Evolutionary conservation across 2,888 invertebrate genomes (phyloP), one percentile per base, ranked within the genome.

Genomic region (Stegophylla sp.): DNA sequence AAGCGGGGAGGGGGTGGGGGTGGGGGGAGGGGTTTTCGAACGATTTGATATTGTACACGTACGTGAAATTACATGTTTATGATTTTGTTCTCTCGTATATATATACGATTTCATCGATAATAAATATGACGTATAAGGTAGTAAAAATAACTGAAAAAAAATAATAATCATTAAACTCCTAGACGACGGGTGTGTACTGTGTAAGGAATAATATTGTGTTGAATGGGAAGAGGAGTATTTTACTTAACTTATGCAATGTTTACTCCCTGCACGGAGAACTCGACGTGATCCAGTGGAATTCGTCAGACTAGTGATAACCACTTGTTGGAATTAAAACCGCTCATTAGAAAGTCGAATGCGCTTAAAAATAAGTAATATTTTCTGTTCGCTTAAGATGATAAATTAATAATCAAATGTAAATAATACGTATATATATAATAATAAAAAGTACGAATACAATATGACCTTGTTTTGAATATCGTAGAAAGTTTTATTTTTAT

Each of bases 341-440:
- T 71, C 69, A 79, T 71, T 79, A 79, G 79, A 79, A 71, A 71
- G 79, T 69, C 79, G 51, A 63, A 3, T 41, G 61, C 51, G 28
- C 28, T 69, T 28, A 17, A n/a, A n/a, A n/a, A n/a, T n/a, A n/a
- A n/a, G n/a, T n/a, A 23, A 20, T 45, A 48, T 66, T 26, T 53
- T 41, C 20, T 56, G 28, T 20, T 12, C 23, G 28, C 12, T 77
- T 23, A 59, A 48, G 41, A 67, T 41, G 56, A 69, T 77, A 48
- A 17, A n/a, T 61, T 34, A 34, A 3, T 7, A 59, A 67, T 67
- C 15, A 9, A 77, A 77, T n/a, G 45, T 67, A 67, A 59, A 67
- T 77, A 77, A 34, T n/a, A n/a, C n/a, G n/a, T n/a, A n/a, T n/a
- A 45, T 45, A 45, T 1, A 77, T 20, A 20, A 34, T 34, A 34